Evolutionary conservation across 2,888 invertebrate species (phyloP).

Genomic region (Anarsia innoxiella): DNA sequence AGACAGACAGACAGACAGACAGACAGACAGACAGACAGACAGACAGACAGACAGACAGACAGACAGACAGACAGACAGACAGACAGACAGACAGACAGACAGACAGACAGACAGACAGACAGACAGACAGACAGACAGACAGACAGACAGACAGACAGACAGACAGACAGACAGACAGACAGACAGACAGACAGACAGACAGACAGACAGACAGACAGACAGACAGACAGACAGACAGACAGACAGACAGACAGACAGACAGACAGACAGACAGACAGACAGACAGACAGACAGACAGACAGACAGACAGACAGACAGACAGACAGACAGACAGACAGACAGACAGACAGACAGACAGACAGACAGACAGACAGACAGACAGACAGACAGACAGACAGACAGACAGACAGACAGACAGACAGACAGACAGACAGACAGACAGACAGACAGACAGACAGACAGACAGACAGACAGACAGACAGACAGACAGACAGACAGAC

Average conservation of each 20-base stretch:
- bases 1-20: slow-evolving; percentile 2
- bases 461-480: slow-evolving; percentile 2
- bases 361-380: slow-evolving; percentile 4
- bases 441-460: slow-evolving; percentile 2
- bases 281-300: slow-evolving; percentile 3
- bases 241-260: slow-evolving; percentile 4
- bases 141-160: not conserved
- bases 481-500: slow-evolving; percentile 2
- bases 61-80: slow-evolving; percentile 1
- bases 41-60: slow-evolving; percentile 2
- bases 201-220: slow-evolving; percentile 1
- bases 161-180: slow-evolving; percentile 1
- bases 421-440: slow-evolving; percentile 2
- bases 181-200: not conserved
- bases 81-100: slow-evolving; percentile 1
- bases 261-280: slow-evolving; percentile 4
- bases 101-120: slow-evolving; percentile 2
- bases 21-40: slow-evolving; percentile 2
- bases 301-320: slow-evolving; percentile 5
- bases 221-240: slow-evolving; percentile 1
- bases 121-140: not conserved
- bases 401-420: slow-evolving; percentile 2
- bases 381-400: slow-evolving; percentile 3
- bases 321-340: slow-evolving; percentile 3
- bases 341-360: slow-evolving; percentile 4